Percentiles rank a stretch among this genome's conserved stretches.
Evolutionary conservation across 2,113 vertebrate species (phyloP).

Genomic region (Benitochromis conjunctus): DNA sequence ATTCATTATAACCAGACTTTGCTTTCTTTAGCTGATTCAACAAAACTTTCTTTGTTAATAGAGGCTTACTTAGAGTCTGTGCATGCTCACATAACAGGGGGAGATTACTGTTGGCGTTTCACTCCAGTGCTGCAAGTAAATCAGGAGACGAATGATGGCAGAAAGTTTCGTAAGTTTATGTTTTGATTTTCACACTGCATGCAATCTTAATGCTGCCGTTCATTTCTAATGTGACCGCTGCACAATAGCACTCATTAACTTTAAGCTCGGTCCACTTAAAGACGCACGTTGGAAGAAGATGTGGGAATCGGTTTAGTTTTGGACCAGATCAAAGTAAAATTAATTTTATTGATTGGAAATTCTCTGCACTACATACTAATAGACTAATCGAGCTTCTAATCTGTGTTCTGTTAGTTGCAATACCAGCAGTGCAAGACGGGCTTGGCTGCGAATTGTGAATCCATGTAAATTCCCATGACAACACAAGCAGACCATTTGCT

Average conservation of each 20-base stretch:
- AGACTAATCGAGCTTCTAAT: not conserved
- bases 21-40: not conserved
- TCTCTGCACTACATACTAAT: not conserved
- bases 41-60: not conserved
- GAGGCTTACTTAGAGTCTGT: not conserved
- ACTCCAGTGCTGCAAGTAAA: not conserved
- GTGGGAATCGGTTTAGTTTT: not conserved
- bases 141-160: not conserved
- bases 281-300: not conserved
- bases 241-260: not conserved
- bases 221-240: not conserved
- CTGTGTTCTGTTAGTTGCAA: not conserved
- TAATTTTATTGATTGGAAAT: not conserved
- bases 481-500: not conserved
- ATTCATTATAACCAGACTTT: not conserved
- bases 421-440: not conserved
- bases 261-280: not conserved
- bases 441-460: not conserved
- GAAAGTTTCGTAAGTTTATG: accelerated
- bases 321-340: not conserved
- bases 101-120: not conserved
- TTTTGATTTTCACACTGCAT: not conserved
- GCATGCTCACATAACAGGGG: not conserved
- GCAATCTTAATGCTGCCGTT: not conserved
- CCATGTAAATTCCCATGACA: not conserved